phyloP scores from a whole-genome alignment of 1,140 invertebrate species.

The Brachionus angularis region DNA sequence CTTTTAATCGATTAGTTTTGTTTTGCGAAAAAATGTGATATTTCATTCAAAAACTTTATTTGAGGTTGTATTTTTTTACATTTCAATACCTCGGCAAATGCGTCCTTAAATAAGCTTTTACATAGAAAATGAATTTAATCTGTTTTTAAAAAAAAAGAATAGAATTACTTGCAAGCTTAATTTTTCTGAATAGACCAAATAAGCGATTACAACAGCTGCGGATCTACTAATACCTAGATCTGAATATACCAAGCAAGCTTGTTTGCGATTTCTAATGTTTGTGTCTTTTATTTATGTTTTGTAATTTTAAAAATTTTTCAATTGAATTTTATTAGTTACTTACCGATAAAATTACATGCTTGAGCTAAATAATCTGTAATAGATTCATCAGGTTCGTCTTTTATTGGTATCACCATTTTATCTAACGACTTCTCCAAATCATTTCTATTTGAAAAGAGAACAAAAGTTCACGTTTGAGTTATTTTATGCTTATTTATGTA shows the following conservation, averaged over 20 bases:
- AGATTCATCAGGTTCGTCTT: conserved; percentile 52
- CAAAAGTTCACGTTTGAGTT: not conserved
- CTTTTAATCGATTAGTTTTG: not conserved
- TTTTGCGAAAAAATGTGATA: conserved; percentile 9
- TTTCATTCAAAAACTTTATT: conserved; percentile 16
- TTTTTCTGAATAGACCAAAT: conserved; percentile 49
- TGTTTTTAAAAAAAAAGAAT: not conserved
- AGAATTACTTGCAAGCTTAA: conserved; percentile 2
- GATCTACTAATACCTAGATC: conserved; percentile 52
- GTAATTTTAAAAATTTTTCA: too few species aligned
- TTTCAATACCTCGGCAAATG: conserved; percentile 8
- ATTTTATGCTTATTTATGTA: not conserved
- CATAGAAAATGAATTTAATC: not conserved
- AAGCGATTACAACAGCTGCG: conserved; percentile 53
- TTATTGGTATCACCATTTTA: conserved; percentile 47
- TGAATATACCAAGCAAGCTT: conserved; percentile 52
- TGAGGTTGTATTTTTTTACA: conserved; percentile 38
- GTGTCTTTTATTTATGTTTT: conserved; percentile 23
- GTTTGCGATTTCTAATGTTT: conserved; percentile 46
- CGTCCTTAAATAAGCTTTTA: not conserved
- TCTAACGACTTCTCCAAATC: not conserved
- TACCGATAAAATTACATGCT: conserved; percentile 55
- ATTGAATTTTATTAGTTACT: too few species aligned
- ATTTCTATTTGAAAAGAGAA: not conserved
- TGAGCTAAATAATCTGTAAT: conserved; percentile 50